Evolutionary conservation across 2,888 invertebrate genomes (phyloP).

Genomic region (Chironomus riparius): DNA sequence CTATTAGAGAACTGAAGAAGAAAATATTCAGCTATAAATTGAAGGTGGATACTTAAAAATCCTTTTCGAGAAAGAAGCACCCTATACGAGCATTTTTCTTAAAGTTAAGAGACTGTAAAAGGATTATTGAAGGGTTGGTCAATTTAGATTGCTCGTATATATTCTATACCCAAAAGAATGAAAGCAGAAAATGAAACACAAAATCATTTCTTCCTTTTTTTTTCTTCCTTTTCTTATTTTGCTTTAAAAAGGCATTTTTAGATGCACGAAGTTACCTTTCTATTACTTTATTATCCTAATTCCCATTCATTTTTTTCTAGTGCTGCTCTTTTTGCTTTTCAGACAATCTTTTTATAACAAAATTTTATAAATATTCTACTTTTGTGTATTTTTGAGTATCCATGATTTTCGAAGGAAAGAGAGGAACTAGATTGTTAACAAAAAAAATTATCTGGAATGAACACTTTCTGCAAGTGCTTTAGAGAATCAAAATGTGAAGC

Average conservation of each 20-base stretch:
- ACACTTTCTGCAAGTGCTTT: no score
- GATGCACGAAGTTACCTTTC: neutral
- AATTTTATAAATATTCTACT: no score
- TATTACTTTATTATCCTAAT: neutral
- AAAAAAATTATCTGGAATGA: no score
- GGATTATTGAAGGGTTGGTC: constrained; percentile 9
- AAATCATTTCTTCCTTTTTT: neutral
- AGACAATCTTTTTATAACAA: no score
- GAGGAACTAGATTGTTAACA: no score
- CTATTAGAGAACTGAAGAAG: neutral
- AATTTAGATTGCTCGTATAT: neutral
- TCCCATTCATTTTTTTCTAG: neutral
- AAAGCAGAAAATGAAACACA: neutral
- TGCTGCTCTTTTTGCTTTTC: neutral
- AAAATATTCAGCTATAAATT: neutral
- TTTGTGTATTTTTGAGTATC: no score
- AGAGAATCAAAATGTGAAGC: no score
- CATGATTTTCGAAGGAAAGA: no score
- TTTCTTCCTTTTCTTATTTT: neutral
- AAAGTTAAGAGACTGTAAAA: neutral
- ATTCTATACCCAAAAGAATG: neutral
- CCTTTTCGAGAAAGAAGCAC: neutral
- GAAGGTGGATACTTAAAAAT: neutral
- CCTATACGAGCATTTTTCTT: neutral
- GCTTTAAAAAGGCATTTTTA: neutral